phyloP scores from a whole-genome alignment of 1,140 invertebrate species.

The Neodiprion fabricii region DNA sequence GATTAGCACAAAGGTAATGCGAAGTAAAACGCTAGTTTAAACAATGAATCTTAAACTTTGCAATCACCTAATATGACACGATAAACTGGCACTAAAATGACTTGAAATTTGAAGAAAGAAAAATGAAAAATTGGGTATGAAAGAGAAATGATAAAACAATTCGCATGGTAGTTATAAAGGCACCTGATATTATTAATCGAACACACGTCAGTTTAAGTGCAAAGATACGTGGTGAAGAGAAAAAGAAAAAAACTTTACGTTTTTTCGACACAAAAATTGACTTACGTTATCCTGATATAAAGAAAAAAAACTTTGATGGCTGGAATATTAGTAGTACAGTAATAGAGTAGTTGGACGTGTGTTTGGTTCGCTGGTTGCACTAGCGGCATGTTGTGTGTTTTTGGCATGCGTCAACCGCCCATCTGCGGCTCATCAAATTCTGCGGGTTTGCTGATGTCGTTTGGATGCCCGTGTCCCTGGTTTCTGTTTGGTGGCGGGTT shows the following conservation, averaged over 20 bases:
- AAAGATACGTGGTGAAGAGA: conserved; percentile 6
- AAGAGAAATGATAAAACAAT: conserved; percentile 4
- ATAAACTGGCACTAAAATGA: conserved; percentile 13
- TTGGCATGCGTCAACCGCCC: conserved; percentile 43
- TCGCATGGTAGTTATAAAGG: conserved; percentile 20
- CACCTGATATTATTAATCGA: conserved; percentile 37
- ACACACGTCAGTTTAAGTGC: conserved; percentile 35
- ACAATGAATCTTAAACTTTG: conserved; percentile 1
- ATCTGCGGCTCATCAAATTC: conserved; percentile 44
- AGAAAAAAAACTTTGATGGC: neutral
- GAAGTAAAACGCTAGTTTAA: neutral
- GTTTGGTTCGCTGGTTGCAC: conserved; percentile 56
- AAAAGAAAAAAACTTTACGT: conserved; percentile 5
- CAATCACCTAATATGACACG: neutral
- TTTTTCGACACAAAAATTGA: conserved; percentile 6
- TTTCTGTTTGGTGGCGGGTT: conserved; percentile 61
- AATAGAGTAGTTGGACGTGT: conserved; percentile 38
- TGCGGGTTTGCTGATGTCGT: conserved; percentile 22
- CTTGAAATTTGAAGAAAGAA: conserved; percentile 14
- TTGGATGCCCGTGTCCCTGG: conserved; percentile 45
- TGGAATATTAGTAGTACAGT: neutral
- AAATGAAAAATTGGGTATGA: conserved; percentile 13
- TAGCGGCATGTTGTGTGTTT: conserved; percentile 60
- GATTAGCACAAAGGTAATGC: neutral
- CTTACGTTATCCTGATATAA: neutral